phyloP scores from a whole-genome alignment of 2,888 invertebrate species.

The Drosophila anceps region DNA sequence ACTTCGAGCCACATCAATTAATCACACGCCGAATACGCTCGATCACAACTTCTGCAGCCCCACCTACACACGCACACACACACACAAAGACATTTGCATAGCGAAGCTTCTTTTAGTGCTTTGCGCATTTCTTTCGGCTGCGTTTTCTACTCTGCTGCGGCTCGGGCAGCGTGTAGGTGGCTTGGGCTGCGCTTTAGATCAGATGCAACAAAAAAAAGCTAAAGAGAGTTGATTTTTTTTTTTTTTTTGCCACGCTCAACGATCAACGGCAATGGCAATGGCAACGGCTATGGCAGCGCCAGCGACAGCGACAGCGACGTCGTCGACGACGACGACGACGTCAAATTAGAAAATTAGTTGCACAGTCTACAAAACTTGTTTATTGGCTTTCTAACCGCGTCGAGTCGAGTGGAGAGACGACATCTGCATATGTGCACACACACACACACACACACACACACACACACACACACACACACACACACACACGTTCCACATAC shows the following conservation, averaged over 20 bases:
- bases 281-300: conserved; percentile 3
- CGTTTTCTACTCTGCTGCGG: background rate
- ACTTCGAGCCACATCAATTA: conserved; percentile 31
- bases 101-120: conserved; percentile 17
- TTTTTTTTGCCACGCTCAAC: conserved; percentile 43
- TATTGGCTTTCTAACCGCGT: conserved; percentile 74
- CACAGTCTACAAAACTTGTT: conserved; percentile 74
- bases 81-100: background rate
- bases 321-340: conserved; percentile 47
- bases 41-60: conserved; percentile 14
- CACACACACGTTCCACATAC: conserved; percentile 4
- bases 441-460: background rate
- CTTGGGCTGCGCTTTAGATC: conserved; percentile 7
- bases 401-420: conserved; percentile 24
- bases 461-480: background rate
- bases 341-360: conserved; percentile 76
- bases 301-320: conserved; percentile 20
- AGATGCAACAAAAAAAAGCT: conserved; percentile 15
- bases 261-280: conserved; percentile 15
- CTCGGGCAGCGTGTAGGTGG: conserved; percentile 1
- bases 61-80: conserved; percentile 37
- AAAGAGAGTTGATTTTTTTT: conserved; percentile 9
- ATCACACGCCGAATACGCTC: conserved; percentile 30
- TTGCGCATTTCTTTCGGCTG: conserved; percentile 8
- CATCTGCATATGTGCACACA: conserved; percentile 48